Evolutionary conservation across 1,140 invertebrate genomes (phyloP).

Genomic region (Ganaspis sp.): DNA sequence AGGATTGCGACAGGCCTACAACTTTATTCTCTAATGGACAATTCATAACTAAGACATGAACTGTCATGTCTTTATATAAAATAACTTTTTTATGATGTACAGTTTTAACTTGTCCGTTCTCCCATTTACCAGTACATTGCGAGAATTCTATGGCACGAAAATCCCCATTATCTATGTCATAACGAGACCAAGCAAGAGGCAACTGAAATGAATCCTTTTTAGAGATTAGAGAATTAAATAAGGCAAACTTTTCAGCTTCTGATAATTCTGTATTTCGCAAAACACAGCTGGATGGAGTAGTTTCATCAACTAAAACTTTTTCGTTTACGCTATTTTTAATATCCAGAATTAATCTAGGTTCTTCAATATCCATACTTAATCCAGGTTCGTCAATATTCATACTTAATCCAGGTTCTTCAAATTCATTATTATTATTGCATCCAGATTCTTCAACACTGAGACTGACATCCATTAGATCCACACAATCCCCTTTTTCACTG

Average conservation of each 20-base stretch:
- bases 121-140: conserved; percentile 43
- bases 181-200: conserved; percentile 45
- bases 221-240: conserved; percentile 30
- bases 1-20: not conserved
- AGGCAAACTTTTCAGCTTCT: conserved; percentile 28
- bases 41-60: not conserved
- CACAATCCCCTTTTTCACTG: too few relatives aligned
- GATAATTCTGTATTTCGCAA: not conserved
- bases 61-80: not conserved
- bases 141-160: conserved; percentile 38
- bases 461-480: too few relatives aligned
- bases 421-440: conserved; percentile 22
- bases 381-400: not conserved
- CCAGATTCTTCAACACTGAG: too few relatives aligned
- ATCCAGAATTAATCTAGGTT: too few relatives aligned
- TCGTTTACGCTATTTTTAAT: too few relatives aligned
- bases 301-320: not conserved
- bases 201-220: conserved; percentile 32
- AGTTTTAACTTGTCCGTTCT: conserved; percentile 39
- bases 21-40: not conserved
- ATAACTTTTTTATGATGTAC: conserved; percentile 44
- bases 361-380: too few relatives aligned
- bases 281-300: not conserved
- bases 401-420: not conserved
- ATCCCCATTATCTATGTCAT: conserved; percentile 39